A percentile compares a stretch with the other conserved stretches of the same genome.
phyloP scores from a whole-genome alignment of 1,140 invertebrate species.

The Agrypnia vestita region DNA sequence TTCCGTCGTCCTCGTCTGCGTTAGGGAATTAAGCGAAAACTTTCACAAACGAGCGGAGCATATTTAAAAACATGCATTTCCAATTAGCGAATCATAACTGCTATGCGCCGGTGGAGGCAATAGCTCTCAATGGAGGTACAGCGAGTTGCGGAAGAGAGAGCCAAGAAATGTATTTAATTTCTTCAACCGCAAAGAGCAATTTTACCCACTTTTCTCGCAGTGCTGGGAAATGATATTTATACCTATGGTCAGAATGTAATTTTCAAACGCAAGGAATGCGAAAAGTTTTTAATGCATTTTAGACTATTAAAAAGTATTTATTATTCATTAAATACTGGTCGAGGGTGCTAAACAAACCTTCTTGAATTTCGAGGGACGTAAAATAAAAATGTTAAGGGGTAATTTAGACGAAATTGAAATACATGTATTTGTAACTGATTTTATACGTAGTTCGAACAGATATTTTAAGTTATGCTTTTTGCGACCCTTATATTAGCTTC shows the following conservation, averaged over 20 bases:
- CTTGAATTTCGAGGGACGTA: no score
- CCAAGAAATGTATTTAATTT: slow-evolving; percentile 47
- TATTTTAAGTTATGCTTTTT: no score
- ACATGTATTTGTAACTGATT: no score
- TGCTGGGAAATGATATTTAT: slow-evolving; percentile 24
- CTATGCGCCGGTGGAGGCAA: slow-evolving; percentile 8
- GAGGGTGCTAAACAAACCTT: no score
- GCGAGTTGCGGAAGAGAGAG: background rate
- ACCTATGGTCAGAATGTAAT: slow-evolving; percentile 36
- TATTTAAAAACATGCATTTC: slow-evolving; percentile 55
- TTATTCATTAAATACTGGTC: no score
- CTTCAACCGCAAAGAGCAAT: slow-evolving; percentile 29
- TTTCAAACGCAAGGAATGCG: slow-evolving; percentile 26
- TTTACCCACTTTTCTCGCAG: slow-evolving; percentile 35
- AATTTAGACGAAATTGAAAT: no score
- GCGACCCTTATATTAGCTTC: no score
- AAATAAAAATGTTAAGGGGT: no score
- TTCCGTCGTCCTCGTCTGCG: no score
- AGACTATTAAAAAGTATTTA: no score
- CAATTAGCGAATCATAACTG: slow-evolving; percentile 54
- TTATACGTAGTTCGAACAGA: no score
- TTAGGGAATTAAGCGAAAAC: background rate
- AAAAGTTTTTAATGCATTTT: background rate
- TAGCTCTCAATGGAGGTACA: slow-evolving; percentile 6
- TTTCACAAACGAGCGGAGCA: slow-evolving; percentile 18